Evolutionary conservation across 1,140 invertebrate genomes (phyloP).

Genomic region (Cotesia typhae): DNA sequence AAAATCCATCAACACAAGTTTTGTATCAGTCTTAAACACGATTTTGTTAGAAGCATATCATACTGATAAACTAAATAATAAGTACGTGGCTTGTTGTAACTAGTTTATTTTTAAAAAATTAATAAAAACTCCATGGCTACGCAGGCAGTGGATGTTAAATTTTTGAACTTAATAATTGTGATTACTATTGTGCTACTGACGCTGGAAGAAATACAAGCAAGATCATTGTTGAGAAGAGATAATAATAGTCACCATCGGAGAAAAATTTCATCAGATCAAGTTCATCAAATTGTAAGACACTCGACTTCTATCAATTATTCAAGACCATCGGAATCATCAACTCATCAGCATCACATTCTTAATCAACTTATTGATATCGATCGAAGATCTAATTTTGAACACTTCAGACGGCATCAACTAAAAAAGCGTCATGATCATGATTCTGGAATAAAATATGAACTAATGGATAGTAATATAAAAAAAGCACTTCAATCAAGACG

Average conservation of each 20-base stretch:
- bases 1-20: slow-evolving; percentile 13
- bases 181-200: too few relatives aligned
- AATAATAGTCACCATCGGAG: too few relatives aligned
- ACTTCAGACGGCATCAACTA: not conserved
- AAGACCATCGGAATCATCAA: not conserved
- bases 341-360: not conserved
- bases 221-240: too few relatives aligned
- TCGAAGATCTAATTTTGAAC: not conserved
- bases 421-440: slow-evolving; percentile 19
- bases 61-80: not conserved
- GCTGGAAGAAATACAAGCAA: too few relatives aligned
- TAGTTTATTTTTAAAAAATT: not conserved
- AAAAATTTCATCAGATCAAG: too few relatives aligned
- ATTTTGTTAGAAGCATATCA: slow-evolving; percentile 14
- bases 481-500: not conserved
- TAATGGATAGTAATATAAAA: not conserved
- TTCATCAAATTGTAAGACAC: not conserved
- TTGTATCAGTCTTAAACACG: slow-evolving; percentile 24
- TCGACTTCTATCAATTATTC: not conserved
- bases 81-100: not conserved
- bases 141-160: too few relatives aligned
- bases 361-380: slow-evolving; percentile 1
- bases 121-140: too few relatives aligned
- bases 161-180: too few relatives aligned
- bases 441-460: not conserved